phyloP scores from a whole-genome alignment of 2,888 invertebrate species.

The Xanthorhoe designata region DNA sequence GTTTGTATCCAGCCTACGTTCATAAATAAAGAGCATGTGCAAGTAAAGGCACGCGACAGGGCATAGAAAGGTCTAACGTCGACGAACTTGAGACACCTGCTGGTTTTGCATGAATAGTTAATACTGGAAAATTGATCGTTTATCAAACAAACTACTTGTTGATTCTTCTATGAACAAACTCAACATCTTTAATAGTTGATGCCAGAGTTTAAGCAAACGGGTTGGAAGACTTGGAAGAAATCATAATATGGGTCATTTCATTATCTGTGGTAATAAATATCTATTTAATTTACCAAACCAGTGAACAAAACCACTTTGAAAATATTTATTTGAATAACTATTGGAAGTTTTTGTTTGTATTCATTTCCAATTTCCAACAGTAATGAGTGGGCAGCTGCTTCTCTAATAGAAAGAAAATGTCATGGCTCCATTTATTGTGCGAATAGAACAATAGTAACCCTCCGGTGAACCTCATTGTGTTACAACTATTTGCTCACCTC shows the following conservation, averaged over 20 bases:
- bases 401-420: slow-evolving; percentile 69
- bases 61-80: slow-evolving; percentile 79
- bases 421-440: slow-evolving; percentile 60
- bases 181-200: background rate
- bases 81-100: slow-evolving; percentile 77
- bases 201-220: background rate
- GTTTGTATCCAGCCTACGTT: slow-evolving; percentile 50
- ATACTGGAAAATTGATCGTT: slow-evolving; percentile 32
- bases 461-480: slow-evolving; percentile 60
- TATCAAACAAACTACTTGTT: slow-evolving; percentile 21
- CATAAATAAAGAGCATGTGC: slow-evolving; percentile 57
- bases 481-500: slow-evolving; percentile 40
- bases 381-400: slow-evolving; percentile 60
- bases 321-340: background rate
- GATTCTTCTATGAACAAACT: slow-evolving; percentile 11
- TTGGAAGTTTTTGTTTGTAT: slow-evolving; percentile 51
- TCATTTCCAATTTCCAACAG: slow-evolving; percentile 54
- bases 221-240: too few species aligned
- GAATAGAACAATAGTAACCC: slow-evolving; percentile 59
- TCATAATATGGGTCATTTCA: too few species aligned
- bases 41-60: slow-evolving; percentile 66
- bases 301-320: background rate
- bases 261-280: too few species aligned
- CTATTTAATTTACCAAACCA: background rate
- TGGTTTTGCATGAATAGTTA: slow-evolving; percentile 49